A percentile compares a stretch with the other conserved stretches of the same genome.
These are phyloP conservation scores for Onthophagus sagittarius DNA, from an alignment of 2,888 invertebrate species.

Conservation along the genomic window DNA sequence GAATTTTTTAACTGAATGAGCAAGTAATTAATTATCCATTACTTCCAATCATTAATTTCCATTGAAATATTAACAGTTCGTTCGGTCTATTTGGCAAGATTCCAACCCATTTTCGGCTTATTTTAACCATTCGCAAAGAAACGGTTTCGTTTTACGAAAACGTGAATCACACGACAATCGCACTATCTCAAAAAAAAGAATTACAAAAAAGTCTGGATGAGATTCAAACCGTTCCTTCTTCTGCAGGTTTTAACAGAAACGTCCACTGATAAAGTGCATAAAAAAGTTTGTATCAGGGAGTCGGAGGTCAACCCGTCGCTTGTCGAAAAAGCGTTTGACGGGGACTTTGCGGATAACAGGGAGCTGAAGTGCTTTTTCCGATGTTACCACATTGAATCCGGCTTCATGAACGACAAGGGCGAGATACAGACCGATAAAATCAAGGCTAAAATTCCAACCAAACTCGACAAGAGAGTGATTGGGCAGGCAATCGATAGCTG, in stretches of 20 bases:
- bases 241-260: constrained; percentile 12
- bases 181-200: neutral
- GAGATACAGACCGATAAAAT: constrained; percentile 28
- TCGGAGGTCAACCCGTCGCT: constrained; percentile 38
- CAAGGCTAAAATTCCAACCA: constrained; percentile 26
- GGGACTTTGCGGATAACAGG: constrained; percentile 50
- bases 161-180: neutral
- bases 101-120: neutral
- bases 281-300: constrained; percentile 35
- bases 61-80: neutral
- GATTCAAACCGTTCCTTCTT: neutral
- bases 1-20: neutral
- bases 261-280: constrained; percentile 32
- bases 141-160: neutral
- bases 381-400: constrained; percentile 52
- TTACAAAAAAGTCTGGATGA: neutral
- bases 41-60: neutral
- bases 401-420: constrained; percentile 41
- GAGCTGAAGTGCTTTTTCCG: constrained; percentile 49
- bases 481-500: constrained; percentile 44
- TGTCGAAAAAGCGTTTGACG: constrained; percentile 44
- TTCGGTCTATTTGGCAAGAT: neutral
- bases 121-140: neutral
- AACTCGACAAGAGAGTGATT: constrained; percentile 24
- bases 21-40: neutral